Evolutionary conservation across 2,888 invertebrate species (phyloP).

Genomic region (Cordylochernes scorpioides): DNA sequence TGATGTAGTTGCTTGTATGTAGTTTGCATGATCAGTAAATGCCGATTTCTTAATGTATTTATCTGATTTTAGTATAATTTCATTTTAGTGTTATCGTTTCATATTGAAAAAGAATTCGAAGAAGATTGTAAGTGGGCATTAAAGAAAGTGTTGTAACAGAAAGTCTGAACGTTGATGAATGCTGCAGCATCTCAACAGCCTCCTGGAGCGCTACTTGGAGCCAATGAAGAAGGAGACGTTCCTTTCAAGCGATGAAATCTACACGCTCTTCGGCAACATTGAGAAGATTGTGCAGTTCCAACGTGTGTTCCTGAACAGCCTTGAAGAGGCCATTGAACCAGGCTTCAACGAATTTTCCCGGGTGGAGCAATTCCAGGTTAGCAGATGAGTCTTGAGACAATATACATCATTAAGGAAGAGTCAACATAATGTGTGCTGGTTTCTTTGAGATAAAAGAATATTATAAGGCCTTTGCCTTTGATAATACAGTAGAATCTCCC

Average conservation of each 20-base stretch:
- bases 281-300: slow-evolving; percentile 93
- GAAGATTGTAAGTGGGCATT: too few relatives aligned
- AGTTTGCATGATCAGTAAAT: too few relatives aligned
- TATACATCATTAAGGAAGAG: too few relatives aligned
- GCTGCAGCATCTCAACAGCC: slow-evolving; percentile 68
- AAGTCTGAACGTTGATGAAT: too few relatives aligned
- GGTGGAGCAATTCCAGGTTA: slow-evolving; percentile 73
- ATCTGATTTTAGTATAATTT: too few relatives aligned
- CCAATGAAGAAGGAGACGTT: slow-evolving; percentile 87
- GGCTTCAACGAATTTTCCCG: slow-evolving; percentile 75
- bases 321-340: slow-evolving; percentile 22
- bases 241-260: slow-evolving; percentile 79
- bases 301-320: slow-evolving; percentile 69
- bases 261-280: slow-evolving; percentile 85
- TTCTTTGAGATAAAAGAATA: not conserved
- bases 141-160: too few relatives aligned
- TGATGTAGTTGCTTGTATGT: too few relatives aligned
- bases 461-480: too few relatives aligned
- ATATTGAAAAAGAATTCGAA: too few relatives aligned
- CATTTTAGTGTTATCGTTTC: too few relatives aligned
- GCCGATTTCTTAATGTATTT: too few relatives aligned
- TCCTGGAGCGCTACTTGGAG: slow-evolving; percentile 83
- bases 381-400: slow-evolving; percentile 10
- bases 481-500: too few relatives aligned
- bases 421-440: not conserved